Conservation (phyloP, 1,140 invertebrate genomes). For the Hestina assimilis region DNA sequence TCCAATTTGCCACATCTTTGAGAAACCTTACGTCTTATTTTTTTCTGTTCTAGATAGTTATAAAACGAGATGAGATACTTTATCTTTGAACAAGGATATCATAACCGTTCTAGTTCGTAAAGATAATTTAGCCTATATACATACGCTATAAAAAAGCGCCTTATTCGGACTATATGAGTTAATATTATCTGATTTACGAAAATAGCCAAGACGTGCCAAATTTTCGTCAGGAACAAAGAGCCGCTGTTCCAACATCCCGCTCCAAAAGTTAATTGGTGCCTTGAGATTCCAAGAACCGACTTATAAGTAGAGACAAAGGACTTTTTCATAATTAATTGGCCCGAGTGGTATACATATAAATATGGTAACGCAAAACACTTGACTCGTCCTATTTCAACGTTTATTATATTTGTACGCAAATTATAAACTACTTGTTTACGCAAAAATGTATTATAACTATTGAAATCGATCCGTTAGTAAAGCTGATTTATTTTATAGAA, state of each 20-base stretch:
- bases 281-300: constrained; percentile 29
- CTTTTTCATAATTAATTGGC: constrained; percentile 31
- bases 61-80: too few relatives aligned
- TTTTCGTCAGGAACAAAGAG: constrained; percentile 34
- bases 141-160: not conserved
- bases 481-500: constrained; percentile 4
- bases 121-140: not conserved
- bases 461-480: not conserved
- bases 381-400: constrained; percentile 15
- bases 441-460: constrained; percentile 6
- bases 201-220: constrained; percentile 33
- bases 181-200: constrained; percentile 29
- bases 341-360: constrained; percentile 11
- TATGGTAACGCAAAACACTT: constrained; percentile 3
- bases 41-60: not conserved
- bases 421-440: constrained; percentile 4
- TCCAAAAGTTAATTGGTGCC: constrained; percentile 33
- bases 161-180: constrained; percentile 9
- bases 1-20: constrained; percentile 4
- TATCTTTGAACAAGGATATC: too few relatives aligned
- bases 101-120: not conserved
- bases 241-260: constrained; percentile 26
- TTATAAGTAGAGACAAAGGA: constrained; percentile 26
- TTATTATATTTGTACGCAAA: constrained; percentile 9
- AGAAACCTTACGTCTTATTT: not conserved